Percentiles rank a stretch among this genome's conserved stretches.
phyloP scores from a whole-genome alignment of 2,888 invertebrate species.

The Drosophila setosimentum region DNA sequence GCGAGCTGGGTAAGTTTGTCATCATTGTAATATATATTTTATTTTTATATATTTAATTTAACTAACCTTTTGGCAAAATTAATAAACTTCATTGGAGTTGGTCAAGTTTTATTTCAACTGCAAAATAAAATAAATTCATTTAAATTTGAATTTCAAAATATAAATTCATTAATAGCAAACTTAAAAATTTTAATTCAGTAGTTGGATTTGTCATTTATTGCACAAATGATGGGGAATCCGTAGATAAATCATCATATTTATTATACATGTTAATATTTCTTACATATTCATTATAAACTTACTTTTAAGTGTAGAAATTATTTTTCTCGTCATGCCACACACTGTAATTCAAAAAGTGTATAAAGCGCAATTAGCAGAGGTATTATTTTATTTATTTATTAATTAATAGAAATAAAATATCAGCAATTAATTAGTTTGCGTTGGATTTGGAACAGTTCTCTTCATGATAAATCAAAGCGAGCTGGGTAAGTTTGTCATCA shows the following conservation, averaged over 20 bases:
- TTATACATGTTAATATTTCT: neutral
- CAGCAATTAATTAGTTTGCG: constrained; percentile 28
- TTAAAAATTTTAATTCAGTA: neutral
- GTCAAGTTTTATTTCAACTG: neutral
- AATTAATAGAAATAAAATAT: neutral
- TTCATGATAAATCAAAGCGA: constrained; percentile 76
- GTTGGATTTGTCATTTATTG: constrained; percentile 8
- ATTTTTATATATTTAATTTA: neutral
- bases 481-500: constrained; percentile 74
- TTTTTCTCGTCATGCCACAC: neutral
- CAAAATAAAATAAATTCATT: neutral
- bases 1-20: constrained; percentile 79
- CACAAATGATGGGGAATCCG: constrained; percentile 17
- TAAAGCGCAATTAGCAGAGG: neutral
- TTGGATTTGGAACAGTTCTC: constrained; percentile 66
- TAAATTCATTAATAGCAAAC: neutral
- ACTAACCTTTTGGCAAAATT: neutral
- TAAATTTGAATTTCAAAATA: neutral
- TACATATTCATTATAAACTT: neutral
- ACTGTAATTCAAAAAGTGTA: neutral
- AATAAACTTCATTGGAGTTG: neutral
- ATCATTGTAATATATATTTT: constrained; percentile 33
- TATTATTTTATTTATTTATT: neutral
- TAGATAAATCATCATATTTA: constrained; percentile 4
- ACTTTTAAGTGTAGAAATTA: neutral